Evolutionary conservation across 35 echinoderm and acorn worm genomes (phyloP).

Genomic region (Heliocidaris erythrogramma): DNA sequence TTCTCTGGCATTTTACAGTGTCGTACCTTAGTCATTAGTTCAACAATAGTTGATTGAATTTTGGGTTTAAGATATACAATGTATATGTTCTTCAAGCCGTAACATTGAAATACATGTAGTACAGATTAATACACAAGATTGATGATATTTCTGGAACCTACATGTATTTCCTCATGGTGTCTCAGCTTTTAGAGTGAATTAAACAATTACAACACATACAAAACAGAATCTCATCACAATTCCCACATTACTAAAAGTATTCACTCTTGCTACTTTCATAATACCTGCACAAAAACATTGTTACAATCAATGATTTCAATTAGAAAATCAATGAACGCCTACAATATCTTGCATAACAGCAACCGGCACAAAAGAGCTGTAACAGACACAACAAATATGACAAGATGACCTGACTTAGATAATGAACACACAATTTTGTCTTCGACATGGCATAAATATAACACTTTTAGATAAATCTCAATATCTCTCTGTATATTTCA

Average conservation of each 20-base stretch:
- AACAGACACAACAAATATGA: background rate
- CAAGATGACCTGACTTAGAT: background rate
- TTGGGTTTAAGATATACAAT: too few species aligned
- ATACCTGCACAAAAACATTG: too few species aligned
- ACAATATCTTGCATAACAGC: too few species aligned
- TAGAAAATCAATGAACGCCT: too few species aligned
- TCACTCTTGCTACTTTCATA: too few species aligned
- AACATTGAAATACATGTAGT: background rate
- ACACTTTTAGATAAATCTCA: background rate
- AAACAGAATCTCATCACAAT: background rate
- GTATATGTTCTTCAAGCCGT: too few species aligned
- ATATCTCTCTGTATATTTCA: conserved; percentile 13
- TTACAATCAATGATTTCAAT: too few species aligned
- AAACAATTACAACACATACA: background rate
- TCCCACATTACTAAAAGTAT: too few species aligned
- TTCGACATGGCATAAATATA: background rate
- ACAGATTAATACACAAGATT: background rate
- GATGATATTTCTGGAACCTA: background rate
- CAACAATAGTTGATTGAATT: too few species aligned
- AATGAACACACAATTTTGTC: background rate
- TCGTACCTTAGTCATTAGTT: too few species aligned
- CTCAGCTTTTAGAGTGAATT: background rate
- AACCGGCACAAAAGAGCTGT: too few species aligned
- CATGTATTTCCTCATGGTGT: background rate
- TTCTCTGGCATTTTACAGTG: too few species aligned